Base-by-base conservation (phyloP, 2,797 vertebrate species). In the Ispidina lecontei region DNA sequence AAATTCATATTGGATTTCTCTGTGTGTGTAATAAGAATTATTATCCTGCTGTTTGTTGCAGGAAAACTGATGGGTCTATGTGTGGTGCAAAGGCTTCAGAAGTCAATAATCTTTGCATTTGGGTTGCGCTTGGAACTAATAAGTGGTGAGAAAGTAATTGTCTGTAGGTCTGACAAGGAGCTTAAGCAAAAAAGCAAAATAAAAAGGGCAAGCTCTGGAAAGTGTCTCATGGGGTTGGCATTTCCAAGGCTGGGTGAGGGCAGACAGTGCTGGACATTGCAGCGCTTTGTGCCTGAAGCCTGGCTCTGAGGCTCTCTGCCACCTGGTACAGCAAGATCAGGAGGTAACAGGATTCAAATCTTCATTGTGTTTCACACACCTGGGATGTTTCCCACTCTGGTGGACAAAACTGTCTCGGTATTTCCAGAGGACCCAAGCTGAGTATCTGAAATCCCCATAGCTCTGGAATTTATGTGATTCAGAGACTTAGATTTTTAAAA, bases 311-410 rank as follows among this genome's bases (percentile, higher is more conserved):
- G 55, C 64, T 52, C 37, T 13, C 29, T 26, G 70, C 3, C 58
- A 17, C 18, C 26, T n/a, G 20, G 29, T 37, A 43, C n/a, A 39
- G 49, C n/a, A 31, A 31, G 52, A 47, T 4, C 0, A 0, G 23
- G 39, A 69, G 59, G 51, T 43, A 8, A 7, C 35, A 21, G 43
- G 23, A 28, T 47, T 80, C 43, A 63, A 28, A n/a, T 44, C 56
- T 58, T 28, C 17, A 5, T 37, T 33, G 49, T 62, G 33, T 72
- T 84, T 76, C 72, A 31, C 41, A 29, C 3, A 3, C 0, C 0
- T 4, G 9, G 43, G 14, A 10, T 67, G 54, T 67, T 81, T 60
- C 63, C 31, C 21, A 3, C 17, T 20, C 54, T n/a, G 26, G 29
- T 47, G 59, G 22, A 22, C 39, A 49, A 77, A 46, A 17, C 16